A percentile compares a stretch with the other conserved stretches of the same genome.
Evolutionary conservation across 1,140 invertebrate genomes (phyloP).

Genomic region (Temnothorax longispinosus): DNA sequence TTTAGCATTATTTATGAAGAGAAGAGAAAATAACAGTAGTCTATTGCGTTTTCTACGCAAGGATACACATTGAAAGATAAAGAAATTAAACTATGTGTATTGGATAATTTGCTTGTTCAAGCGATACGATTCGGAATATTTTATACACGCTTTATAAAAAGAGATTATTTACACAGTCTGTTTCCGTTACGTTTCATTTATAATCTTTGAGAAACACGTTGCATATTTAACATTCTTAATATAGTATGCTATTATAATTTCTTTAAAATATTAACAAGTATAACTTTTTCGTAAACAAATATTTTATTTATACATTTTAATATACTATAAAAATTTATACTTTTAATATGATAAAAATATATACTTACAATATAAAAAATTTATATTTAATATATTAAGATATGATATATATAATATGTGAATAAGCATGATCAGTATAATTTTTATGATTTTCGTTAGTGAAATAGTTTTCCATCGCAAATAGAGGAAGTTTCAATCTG

Average conservation of each 20-base stretch:
- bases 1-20: background rate
- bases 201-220: background rate
- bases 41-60: background rate
- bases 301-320: constrained; percentile 11
- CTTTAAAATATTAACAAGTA: background rate
- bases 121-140: background rate
- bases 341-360: background rate
- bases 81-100: background rate
- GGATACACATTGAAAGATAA: background rate
- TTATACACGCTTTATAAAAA: background rate
- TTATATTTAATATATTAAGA: background rate
- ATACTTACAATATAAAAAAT: background rate
- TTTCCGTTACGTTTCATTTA: constrained; percentile 6
- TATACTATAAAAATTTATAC: background rate
- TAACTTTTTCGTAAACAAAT: background rate
- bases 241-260: too few relatives aligned
- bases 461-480: background rate
- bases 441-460: background rate
- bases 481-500: background rate
- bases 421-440: background rate
- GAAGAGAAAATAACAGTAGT: background rate
- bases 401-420: background rate
- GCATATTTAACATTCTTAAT: too few relatives aligned
- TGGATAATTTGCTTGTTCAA: background rate
- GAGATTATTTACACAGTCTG: constrained; percentile 16